phyloP scores from a whole-genome alignment of 2,113 vertebrate species.

The Crotalus viridis region DNA sequence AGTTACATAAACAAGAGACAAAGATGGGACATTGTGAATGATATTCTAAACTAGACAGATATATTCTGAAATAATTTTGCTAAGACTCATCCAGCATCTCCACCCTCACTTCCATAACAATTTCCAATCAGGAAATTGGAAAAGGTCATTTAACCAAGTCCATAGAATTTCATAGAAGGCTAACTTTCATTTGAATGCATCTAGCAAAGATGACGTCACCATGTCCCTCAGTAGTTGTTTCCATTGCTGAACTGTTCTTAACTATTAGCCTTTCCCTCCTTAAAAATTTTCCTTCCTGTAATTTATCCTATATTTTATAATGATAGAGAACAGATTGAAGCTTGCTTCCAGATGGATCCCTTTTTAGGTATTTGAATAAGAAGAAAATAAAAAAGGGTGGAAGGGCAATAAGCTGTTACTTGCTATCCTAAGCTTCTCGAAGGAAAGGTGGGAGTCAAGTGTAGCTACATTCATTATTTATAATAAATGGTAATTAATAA shows the following conservation, averaged over 20 bases:
- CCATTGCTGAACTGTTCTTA: neutral
- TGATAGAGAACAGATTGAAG: neutral
- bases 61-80: neutral
- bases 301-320: neutral
- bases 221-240: neutral
- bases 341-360: neutral
- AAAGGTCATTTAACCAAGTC: neutral
- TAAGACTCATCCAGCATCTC: neutral
- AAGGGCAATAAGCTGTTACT: neutral
- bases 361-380: neutral
- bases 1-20: neutral
- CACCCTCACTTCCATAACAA: neutral
- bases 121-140: neutral
- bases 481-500: slow-evolving; percentile 3
- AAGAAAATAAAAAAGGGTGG: neutral
- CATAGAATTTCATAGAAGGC: neutral
- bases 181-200: neutral
- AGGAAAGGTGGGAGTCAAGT: neutral
- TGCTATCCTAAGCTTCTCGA: neutral
- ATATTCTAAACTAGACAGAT: neutral
- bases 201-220: neutral
- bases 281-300: neutral
- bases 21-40: neutral
- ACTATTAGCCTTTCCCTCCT: neutral
- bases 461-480: slow-evolving; percentile 41